Base-by-base conservation (phyloP, 2,888 invertebrate genomes). In the Cantharis rustica region DNA sequence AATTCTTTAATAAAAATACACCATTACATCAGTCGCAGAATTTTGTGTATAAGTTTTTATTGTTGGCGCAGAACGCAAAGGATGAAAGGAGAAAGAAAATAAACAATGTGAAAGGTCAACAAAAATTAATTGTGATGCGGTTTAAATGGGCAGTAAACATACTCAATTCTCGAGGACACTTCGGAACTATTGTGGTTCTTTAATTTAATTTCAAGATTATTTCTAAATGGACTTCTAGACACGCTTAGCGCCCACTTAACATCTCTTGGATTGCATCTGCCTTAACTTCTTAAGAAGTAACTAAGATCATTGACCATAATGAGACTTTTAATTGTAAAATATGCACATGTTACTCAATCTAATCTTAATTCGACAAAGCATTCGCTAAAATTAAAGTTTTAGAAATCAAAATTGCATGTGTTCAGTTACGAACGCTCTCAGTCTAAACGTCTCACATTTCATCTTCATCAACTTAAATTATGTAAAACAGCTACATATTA, bases 81-180 rank as follows among this genome's bases (percentile, higher is more conserved):
- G 64, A 66, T 20, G 20, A 7, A n/a, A 16, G 20, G 61, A 71
- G 61, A 71, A 69, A 62, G 26, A 73, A 73, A 71, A 66, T 31
- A 26, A n/a, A 69, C 69, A 66, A 69, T 73, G 73, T 68, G 78
- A 80, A 80, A 81, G 81, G 80, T 80, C 80, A 81, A 80, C 74
- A 77, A 74, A 75, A 75, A 77, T 71, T 80, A 81, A 81, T 81
- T 81, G 80, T 73, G 79, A 73, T 78, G 81, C 81, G 79, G 80
- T 76, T 76, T 77, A 75, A 81, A 81, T 79, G 80, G 81, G 72
- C 80, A 80, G 81, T 79, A 82, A 82, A 82, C 80, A 81, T 71
- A 81, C 73, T 66, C 23, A 66, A 23, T 79, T 76, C 69, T 77
- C 80, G 81, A 81, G 80, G 79, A 77, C 80, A 79, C 80, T 80